Base-by-base conservation (phyloP, 2,113 vertebrate species). In the Butorides virescens region DNA sequence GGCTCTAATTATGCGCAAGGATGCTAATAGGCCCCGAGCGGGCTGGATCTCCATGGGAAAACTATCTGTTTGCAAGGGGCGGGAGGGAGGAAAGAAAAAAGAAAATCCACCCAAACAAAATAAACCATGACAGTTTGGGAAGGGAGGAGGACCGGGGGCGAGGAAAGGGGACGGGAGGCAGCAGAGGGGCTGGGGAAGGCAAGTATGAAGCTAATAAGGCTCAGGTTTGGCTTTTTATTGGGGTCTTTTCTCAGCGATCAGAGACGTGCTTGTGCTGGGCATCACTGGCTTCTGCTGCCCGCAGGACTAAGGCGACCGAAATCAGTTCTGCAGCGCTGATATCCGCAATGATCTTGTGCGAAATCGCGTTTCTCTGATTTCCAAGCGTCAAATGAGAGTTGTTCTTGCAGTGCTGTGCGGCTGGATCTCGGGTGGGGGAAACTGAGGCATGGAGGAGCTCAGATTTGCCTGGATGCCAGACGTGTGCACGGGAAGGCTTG, bases 1-100 rank as follows among this genome's bases (percentile, higher is more conserved):
- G 37, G 32, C 91, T 80, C 96, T 98, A 95, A 98, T 98, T 98
- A 98, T 98, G 98, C 98, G 92, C 77, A n/a, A 83, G 93, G 97
- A 98, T 98, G 98, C 97, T 98, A 98, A 98, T 98, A 55, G 89
- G 96, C 90, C 93, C 77, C 9, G 86, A 90, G 90, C 70, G 83
- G 78, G 66, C 95, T 42, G 96, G 86, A 91, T 87, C 96, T 88
- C 97, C 98, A 86, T 98, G 98, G 98, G 98, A 98, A 98, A 98
- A 95, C 94, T 62, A 55, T 97, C 97, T 97, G 95, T 86, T 86
- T 39, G 95, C 0, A 34, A 92, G 84, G 93, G 95, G 81, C 19
- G 15, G 86, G 84, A 67, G 70, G 68, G 23, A 37, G n/a, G 5
- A 25, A 15, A 39, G 62, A 70, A 61, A 94, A 77, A 77, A 94